Percentiles rank a stretch among this genome's conserved stretches.
Evolutionary conservation across 92 coral and sea anemone genomes (phyloP).

Genomic region (Heteractis magnifica): DNA sequence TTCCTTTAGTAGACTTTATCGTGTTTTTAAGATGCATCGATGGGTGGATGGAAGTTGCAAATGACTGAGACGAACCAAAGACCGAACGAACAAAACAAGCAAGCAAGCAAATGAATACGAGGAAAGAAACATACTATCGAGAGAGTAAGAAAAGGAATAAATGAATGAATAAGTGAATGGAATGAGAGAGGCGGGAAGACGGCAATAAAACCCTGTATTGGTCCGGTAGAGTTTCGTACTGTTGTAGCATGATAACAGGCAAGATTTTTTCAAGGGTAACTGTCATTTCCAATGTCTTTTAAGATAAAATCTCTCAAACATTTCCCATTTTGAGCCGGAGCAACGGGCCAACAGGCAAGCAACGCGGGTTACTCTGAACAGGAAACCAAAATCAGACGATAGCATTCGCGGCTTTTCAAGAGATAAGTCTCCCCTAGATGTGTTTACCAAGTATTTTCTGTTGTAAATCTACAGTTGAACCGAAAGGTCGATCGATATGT

Average conservation of each 20-base stretch:
- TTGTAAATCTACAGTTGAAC: no score
- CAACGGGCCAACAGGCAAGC: not conserved
- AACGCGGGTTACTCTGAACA: not conserved
- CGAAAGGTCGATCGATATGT: not conserved
- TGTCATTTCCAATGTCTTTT: not conserved
- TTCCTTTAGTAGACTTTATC: no score
- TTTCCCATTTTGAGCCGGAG: not conserved
- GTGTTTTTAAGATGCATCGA: no score
- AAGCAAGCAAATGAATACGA: no score
- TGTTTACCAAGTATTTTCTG: not conserved
- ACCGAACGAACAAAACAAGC: no score
- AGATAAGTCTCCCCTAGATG: not conserved
- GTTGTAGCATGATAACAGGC: not conserved
- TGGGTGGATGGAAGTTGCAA: no score
- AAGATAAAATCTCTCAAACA: slow-evolving; percentile 6
- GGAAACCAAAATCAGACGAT: slow-evolving; percentile 3
- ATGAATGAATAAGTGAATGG: not conserved
- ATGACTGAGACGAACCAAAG: no score
- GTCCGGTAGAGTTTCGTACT: no score
- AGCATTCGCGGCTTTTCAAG: not conserved
- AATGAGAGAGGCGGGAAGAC: no score
- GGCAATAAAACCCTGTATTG: no score
- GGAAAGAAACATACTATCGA: not conserved
- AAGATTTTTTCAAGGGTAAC: not conserved
- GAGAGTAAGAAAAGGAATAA: not conserved